These are phyloP conservation scores for Formicarius rufipectus DNA, from an alignment of 2,113 vertebrate species.

Conservation along the genomic window DNA sequence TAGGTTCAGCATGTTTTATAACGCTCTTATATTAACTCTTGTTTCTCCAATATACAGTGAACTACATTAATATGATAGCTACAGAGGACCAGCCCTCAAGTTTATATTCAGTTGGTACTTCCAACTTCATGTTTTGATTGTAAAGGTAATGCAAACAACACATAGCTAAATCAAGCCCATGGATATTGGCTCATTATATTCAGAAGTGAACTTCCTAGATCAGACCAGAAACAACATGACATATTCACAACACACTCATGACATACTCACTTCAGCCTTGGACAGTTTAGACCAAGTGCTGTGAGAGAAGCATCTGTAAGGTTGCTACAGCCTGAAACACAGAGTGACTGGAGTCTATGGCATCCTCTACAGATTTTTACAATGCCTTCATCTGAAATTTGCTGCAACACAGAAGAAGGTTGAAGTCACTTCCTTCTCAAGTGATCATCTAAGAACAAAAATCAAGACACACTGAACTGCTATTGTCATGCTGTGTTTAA, in stretches of 20 bases:
- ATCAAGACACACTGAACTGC: not conserved
- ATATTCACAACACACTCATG: not conserved
- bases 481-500: not conserved
- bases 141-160: not conserved
- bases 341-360: slow-evolving; percentile 87
- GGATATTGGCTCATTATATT: not conserved
- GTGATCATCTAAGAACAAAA: not conserved
- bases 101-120: not conserved
- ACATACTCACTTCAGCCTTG: slow-evolving; percentile 86
- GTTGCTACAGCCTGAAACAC: slow-evolving; percentile 89
- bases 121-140: not conserved
- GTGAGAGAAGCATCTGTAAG: slow-evolving; percentile 90
- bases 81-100: not conserved
- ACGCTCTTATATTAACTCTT: not conserved
- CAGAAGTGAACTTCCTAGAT: not conserved
- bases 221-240: not conserved
- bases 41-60: not conserved
- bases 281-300: slow-evolving; percentile 91
- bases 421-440: not conserved
- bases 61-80: not conserved
- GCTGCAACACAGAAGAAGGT: slow-evolving; percentile 70
- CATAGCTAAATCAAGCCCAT: not conserved
- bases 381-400: slow-evolving; percentile 89
- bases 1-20: not conserved
- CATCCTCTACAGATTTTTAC: slow-evolving; percentile 89